Evolutionary conservation across 1,140 invertebrate genomes (phyloP), one percentile per base, ranked within the genome.

Genomic region (Brachionus koreanus): DNA sequence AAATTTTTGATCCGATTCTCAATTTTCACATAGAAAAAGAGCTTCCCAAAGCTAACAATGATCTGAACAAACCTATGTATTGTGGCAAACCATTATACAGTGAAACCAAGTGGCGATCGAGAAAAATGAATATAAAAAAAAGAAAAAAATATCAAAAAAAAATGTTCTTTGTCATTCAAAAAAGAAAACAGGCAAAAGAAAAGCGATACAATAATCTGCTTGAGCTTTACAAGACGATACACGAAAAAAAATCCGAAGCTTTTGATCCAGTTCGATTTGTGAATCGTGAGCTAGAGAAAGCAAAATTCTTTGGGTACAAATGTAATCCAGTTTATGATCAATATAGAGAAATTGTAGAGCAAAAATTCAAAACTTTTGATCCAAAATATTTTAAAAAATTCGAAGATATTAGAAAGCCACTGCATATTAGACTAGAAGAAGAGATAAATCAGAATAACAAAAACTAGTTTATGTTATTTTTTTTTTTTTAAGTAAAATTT

Each of bases 111-210:
- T 79, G 76, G 76, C 35, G 76, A 43, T 57, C 76, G 16, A 37
- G 76, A 39, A 79, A 79, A 79, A 82, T 82, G 79, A 65, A 69
- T 39, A 82, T 49, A n/a, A 67, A 82, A 46, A 82, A 82, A 46
- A 33, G 61, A 19, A 82, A 57, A 19, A 82, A 82, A 52, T 82
- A 69, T 42, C 79, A 52, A 33, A 82, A 67, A 69, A 82, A 82
- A 35, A 42, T 67, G 16, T 67, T 67, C 19, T 82, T 42, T 67
- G 79, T 82, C 0, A 82, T 82, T 72, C 79, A 82, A 82, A 82
- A 82, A 39, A 13, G 63, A 3, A 39, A 67, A 3, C 63, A 67
- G 42, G 63, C 63, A 16, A 82, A 82, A 57, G 63, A 82, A 82
- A 82, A 82, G 29, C 13, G 63, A 2, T 65, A 82, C 33, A 46